phyloP scores from a whole-genome alignment of 2,888 invertebrate genomes.

The Falcaria lacertinaria region DNA sequence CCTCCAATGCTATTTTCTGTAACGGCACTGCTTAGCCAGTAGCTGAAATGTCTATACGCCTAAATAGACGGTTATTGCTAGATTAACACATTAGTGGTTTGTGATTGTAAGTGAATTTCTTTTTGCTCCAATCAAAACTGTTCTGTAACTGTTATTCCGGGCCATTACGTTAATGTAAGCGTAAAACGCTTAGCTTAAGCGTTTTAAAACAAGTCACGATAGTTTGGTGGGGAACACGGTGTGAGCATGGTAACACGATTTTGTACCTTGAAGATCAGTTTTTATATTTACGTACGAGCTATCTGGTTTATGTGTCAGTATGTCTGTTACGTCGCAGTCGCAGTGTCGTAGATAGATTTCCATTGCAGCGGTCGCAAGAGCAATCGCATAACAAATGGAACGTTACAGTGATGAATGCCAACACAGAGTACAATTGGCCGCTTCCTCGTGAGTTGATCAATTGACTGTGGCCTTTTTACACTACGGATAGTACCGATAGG shows the following conservation, averaged over 20 bases:
- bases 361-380: background rate
- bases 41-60: background rate
- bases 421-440: conserved; percentile 26
- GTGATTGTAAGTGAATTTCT: too few relatives aligned
- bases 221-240: too few relatives aligned
- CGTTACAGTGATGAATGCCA: conserved; percentile 26
- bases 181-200: too few relatives aligned
- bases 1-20: background rate
- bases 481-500: background rate
- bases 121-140: too few relatives aligned
- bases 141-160: background rate
- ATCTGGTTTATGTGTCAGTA: background rate
- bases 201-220: too few relatives aligned
- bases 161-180: too few relatives aligned
- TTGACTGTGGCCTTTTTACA: conserved; percentile 4
- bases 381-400: conserved; percentile 8
- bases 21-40: background rate
- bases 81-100: too few relatives aligned
- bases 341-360: conserved; percentile 2
- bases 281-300: background rate
- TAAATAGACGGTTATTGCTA: background rate
- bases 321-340: background rate
- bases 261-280: background rate
- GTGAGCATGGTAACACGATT: too few relatives aligned
- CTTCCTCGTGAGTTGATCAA: conserved; percentile 29